A percentile compares a stretch with the other conserved stretches of the same genome.
Evolutionary conservation across 2,888 invertebrate species (phyloP).

Genomic region (Lepas anatifera): DNA sequence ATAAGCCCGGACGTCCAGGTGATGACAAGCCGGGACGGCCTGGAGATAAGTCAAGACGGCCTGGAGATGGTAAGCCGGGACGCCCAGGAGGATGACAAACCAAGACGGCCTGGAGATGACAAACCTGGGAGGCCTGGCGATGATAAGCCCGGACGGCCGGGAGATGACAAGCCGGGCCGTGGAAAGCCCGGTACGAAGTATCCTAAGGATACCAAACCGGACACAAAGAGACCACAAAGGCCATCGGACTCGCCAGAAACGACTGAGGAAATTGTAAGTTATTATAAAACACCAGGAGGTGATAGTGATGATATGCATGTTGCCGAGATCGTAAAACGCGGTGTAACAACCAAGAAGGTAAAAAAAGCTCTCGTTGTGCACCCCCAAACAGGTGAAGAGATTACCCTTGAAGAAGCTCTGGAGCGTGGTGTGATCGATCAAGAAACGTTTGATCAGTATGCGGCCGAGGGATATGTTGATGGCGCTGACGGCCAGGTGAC

Average conservation of each 20-base stretch:
- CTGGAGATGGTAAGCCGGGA: neutral
- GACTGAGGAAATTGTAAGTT: neutral
- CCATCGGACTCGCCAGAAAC: neutral
- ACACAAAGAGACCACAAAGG: neutral
- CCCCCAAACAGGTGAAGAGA: conserved; percentile 63
- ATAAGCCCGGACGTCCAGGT: neutral
- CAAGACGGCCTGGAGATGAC: neutral
- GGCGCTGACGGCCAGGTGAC: conserved; percentile 25
- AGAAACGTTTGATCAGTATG: conserved; percentile 34
- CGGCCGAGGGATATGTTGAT: conserved; percentile 26
- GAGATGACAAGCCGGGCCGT: no score
- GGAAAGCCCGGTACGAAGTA: no score
- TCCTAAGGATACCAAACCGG: no score
- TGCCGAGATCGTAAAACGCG: conserved; percentile 17
- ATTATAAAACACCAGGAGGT: neutral
- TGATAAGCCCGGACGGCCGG: no score
- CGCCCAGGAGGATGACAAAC: neutral
- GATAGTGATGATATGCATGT: conserved; percentile 17
- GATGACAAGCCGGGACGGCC: no score
- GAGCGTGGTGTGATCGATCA: conserved; percentile 52
- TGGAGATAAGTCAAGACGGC: no score
- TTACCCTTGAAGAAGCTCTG: conserved; percentile 68
- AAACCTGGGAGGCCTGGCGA: neutral
- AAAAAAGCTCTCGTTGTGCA: conserved; percentile 37
- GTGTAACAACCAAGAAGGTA: conserved; percentile 17